phyloP scores from a whole-genome alignment of 1,140 invertebrate species.

The Drosophila watanabei region DNA sequence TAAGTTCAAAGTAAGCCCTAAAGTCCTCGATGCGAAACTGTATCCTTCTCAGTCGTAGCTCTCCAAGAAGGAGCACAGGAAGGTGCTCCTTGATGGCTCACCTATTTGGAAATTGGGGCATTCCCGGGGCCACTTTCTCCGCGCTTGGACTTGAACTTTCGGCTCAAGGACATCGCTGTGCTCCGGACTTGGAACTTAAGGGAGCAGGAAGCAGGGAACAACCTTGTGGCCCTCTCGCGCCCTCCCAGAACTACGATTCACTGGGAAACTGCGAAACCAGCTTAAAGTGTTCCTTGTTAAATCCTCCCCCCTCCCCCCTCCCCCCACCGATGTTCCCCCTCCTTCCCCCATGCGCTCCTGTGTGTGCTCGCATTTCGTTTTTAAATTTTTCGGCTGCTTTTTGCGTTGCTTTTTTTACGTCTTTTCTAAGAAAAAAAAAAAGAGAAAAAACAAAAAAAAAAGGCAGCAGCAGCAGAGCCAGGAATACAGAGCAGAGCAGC shows the following conservation, averaged over 20 bases:
- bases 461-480: conserved; percentile 15
- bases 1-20: too few species aligned
- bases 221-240: conserved; percentile 13
- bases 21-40: background rate
- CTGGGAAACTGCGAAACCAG: conserved; percentile 41
- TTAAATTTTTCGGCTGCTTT: conserved; percentile 52
- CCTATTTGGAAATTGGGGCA: conserved; percentile 7
- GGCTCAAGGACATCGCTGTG: conserved; percentile 30
- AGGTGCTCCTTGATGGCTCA: background rate
- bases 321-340: background rate
- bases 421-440: conserved; percentile 40
- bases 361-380: conserved; percentile 38
- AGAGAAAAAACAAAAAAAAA: background rate
- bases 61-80: background rate
- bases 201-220: background rate
- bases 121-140: conserved; percentile 6
- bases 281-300: conserved; percentile 16
- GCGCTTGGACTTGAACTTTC: conserved; percentile 39
- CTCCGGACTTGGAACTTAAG: conserved; percentile 1
- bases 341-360: background rate
- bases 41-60: background rate
- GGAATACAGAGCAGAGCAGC: conserved; percentile 27
- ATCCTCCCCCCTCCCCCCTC: background rate
- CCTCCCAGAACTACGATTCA: conserved; percentile 27
- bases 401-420: conserved; percentile 35